Percentiles rank a stretch among this genome's conserved stretches.
These are phyloP conservation scores for Melanotaenia pygmaea DNA, from an alignment of 2,797 vertebrate genomes.

Conservation along the genomic window DNA sequence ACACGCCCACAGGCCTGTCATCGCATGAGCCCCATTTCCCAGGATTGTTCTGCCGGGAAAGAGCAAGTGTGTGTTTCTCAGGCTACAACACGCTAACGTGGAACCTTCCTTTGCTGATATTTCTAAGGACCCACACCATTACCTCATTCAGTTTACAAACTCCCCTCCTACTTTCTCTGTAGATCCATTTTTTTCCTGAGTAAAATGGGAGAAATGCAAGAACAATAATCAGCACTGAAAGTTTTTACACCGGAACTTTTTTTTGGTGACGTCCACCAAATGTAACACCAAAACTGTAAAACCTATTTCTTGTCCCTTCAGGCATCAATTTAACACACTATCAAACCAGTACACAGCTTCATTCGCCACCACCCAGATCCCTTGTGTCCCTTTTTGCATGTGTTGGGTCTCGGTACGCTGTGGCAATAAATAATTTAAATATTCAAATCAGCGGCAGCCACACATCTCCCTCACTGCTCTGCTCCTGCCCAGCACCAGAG, in stretches of 20 bases:
- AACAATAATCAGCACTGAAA: constrained; percentile 29
- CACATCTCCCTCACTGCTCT: constrained; percentile 59
- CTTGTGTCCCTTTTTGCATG: constrained; percentile 30
- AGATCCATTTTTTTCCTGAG: constrained; percentile 38
- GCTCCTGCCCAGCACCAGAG: constrained; percentile 37
- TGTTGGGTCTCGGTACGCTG: constrained; percentile 47
- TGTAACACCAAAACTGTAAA: constrained; percentile 1
- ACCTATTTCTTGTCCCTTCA: background rate
- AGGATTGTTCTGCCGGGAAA: constrained; percentile 75
- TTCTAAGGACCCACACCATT: constrained; percentile 40
- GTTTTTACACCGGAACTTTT: constrained; percentile 22
- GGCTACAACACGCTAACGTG: constrained; percentile 41
- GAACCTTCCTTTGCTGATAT: constrained; percentile 41
- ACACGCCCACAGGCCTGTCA: constrained; percentile 28
- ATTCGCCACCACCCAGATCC: constrained; percentile 37
- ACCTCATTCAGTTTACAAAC: constrained; percentile 58
- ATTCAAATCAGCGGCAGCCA: constrained; percentile 74
- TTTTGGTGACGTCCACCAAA: background rate
- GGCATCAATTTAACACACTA: constrained; percentile 19
- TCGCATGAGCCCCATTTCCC: constrained; percentile 71
- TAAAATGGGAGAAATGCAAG: background rate
- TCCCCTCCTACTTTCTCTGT: constrained; percentile 23
- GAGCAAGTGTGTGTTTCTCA: constrained; percentile 65
- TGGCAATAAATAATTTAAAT: constrained; percentile 77
- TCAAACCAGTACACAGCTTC: constrained; percentile 41